phyloP scores from a whole-genome alignment of 2,888 invertebrate species.

The Muschampia plurimacula region DNA sequence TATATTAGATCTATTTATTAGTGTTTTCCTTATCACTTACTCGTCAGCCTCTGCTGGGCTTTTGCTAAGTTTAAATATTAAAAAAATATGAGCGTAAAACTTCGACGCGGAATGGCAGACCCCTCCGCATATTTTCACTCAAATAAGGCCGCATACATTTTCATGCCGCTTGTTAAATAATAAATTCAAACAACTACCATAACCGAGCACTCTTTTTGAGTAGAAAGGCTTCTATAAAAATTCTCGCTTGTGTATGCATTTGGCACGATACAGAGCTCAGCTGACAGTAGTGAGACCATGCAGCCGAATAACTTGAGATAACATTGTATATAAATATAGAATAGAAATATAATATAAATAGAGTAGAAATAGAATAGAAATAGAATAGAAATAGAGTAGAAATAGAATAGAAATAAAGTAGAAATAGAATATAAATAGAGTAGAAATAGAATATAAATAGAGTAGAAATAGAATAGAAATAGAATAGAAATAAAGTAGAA shows the following conservation, averaged over 20 bases:
- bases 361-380: too few relatives aligned
- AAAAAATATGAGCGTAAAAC: background rate
- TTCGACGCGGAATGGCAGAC: background rate
- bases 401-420: too few relatives aligned
- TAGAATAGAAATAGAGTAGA: too few relatives aligned
- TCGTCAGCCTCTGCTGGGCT: too few relatives aligned
- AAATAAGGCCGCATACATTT: constrained; percentile 32
- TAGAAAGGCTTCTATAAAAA: constrained; percentile 47
- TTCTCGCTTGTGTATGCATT: constrained; percentile 54
- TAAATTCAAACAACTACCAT: constrained; percentile 36
- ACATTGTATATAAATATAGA: too few relatives aligned
- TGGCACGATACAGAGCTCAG: constrained; percentile 48
- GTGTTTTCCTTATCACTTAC: too few relatives aligned
- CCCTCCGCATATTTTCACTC: constrained; percentile 22
- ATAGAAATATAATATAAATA: background rate
- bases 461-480: too few relatives aligned
- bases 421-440: too few relatives aligned
- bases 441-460: too few relatives aligned
- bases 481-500: too few relatives aligned
- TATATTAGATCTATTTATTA: too few relatives aligned
- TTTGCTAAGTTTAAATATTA: background rate
- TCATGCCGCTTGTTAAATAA: constrained; percentile 36
- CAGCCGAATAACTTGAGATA: background rate
- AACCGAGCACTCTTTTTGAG: constrained; percentile 39
- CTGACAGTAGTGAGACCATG: constrained; percentile 28